Evolutionary conservation across 1,140 invertebrate genomes (phyloP).

Genomic region (Magallana ariakensis): DNA sequence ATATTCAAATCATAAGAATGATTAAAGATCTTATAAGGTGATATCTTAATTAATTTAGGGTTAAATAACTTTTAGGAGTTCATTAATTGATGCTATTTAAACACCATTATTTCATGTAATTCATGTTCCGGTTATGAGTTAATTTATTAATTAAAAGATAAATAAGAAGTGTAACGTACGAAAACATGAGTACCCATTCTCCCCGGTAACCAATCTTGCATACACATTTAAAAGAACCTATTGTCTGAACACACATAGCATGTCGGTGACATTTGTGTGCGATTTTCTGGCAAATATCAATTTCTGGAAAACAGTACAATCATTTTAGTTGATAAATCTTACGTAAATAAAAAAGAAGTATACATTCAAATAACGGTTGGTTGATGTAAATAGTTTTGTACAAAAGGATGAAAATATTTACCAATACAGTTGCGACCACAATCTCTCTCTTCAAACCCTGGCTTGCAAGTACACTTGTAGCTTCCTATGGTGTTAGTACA

Average conservation of each 20-base stretch:
- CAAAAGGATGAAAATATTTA: background rate
- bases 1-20: no score
- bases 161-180: background rate
- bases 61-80: no score
- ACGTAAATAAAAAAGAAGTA: no score
- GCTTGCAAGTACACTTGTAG: background rate
- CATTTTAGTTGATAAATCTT: no score
- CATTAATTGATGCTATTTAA: no score
- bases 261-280: slow-evolving; percentile 17
- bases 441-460: background rate
- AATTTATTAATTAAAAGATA: no score
- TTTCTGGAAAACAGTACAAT: background rate
- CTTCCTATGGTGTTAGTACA: background rate
- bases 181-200: background rate
- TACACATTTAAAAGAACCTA: background rate
- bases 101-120: no score
- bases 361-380: no score
- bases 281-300: background rate
- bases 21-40: no score
- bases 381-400: no score
- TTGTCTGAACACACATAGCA: background rate
- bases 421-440: background rate
- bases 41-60: no score
- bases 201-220: slow-evolving; percentile 14
- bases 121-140: no score